Evolutionary conservation across 2,888 invertebrate species (phyloP).

Genomic region (Orchesellides sinensis): DNA sequence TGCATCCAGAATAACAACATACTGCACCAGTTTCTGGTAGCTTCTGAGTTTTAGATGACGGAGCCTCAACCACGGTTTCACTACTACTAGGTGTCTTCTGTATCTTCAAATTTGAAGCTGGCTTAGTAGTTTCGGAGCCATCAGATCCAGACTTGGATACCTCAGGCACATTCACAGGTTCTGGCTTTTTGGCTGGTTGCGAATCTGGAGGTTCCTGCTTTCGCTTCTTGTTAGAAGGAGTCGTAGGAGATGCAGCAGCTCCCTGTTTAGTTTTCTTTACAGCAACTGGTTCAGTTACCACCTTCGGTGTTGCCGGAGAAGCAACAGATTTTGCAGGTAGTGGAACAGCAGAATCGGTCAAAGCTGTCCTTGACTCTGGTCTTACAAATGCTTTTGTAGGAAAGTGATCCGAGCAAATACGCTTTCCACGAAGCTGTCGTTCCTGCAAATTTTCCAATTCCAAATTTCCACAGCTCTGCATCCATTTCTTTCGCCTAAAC

Average conservation of each 20-base stretch:
- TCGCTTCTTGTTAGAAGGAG: conserved; percentile 16
- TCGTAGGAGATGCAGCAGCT: background rate
- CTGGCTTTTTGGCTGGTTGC: background rate
- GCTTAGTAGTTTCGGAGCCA: too few relatives aligned
- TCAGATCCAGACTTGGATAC: too few relatives aligned
- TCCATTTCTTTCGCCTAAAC: conserved; percentile 68
- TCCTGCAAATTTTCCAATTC: conserved; percentile 53
- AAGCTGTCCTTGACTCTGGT: conserved; percentile 39
- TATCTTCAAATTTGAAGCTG: too few relatives aligned
- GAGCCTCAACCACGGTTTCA: too few relatives aligned
- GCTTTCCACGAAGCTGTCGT: conserved; percentile 60
- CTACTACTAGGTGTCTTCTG: too few relatives aligned
- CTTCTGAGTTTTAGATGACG: too few relatives aligned
- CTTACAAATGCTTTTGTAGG: conserved; percentile 40
- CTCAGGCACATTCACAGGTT: background rate
- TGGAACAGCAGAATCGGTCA: conserved; percentile 63
- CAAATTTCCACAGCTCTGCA: conserved; percentile 56
- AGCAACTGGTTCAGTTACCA: too few relatives aligned
- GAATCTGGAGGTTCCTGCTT: background rate
- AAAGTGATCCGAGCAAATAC: conserved; percentile 67
- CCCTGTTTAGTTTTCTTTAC: too few relatives aligned
- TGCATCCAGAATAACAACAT: conserved; percentile 66
- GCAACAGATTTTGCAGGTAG: background rate
- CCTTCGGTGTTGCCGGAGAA: background rate
- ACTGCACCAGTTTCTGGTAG: too few relatives aligned